phyloP scores from a whole-genome alignment of 2,113 vertebrate genomes.

The Daboia siamensis region DNA sequence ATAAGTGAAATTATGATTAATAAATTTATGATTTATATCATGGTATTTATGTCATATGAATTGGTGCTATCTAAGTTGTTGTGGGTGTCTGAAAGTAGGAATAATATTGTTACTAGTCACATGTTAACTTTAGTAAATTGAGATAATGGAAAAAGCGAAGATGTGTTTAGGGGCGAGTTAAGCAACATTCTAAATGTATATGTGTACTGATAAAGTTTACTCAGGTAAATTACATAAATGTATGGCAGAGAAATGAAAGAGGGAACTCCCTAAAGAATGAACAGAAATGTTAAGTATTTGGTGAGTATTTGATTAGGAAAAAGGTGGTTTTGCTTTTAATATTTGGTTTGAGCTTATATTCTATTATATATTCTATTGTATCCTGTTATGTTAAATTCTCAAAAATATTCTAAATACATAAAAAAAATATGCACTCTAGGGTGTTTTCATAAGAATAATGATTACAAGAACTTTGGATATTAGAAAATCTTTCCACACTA shows the following conservation, averaged over 20 bases:
- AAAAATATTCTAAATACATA: neutral
- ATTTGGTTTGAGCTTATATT: neutral
- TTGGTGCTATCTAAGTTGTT: neutral
- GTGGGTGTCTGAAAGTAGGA: neutral
- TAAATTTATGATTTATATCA: neutral
- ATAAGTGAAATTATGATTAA: neutral
- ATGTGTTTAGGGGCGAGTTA: neutral
- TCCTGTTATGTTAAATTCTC: too few relatives aligned
- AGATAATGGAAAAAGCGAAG: neutral
- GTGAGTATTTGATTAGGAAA: neutral
- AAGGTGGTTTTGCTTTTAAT: neutral
- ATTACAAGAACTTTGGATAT: neutral
- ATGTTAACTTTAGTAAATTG: neutral
- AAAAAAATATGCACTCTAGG: neutral
- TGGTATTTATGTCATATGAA: neutral
- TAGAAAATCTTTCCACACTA: neutral
- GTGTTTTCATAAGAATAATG: neutral
- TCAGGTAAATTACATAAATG: neutral
- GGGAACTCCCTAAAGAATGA: neutral
- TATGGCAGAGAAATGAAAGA: neutral
- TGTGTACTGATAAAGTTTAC: neutral
- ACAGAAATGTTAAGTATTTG: neutral
- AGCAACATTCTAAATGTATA: neutral
- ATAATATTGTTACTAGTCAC: neutral
- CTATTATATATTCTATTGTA: too few relatives aligned